phyloP scores from a whole-genome alignment of 1,140 invertebrate genomes.

The Leptopilina boulardi region DNA sequence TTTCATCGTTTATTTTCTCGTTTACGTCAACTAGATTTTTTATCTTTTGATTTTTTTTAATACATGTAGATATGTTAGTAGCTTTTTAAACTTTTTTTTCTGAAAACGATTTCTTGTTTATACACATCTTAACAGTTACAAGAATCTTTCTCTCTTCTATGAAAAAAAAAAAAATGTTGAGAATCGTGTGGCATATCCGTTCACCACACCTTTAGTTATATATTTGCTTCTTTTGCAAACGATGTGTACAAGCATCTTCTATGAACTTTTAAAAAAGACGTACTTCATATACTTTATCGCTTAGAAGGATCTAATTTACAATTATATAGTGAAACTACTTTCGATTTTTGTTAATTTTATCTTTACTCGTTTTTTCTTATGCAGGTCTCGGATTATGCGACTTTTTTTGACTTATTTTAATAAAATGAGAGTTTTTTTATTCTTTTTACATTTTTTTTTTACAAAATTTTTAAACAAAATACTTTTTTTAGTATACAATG shows the following conservation, averaged over 20 bases:
- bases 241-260: neutral
- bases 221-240: neutral
- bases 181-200: neutral
- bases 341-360: too few relatives aligned
- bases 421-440: too few relatives aligned
- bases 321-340: too few relatives aligned
- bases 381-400: too few relatives aligned
- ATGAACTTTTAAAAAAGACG: neutral
- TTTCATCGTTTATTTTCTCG: slow-evolving; percentile 1
- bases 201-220: neutral
- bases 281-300: neutral
- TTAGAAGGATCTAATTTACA: too few relatives aligned
- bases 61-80: neutral
- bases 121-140: neutral
- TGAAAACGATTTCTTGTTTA: neutral
- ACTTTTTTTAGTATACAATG: too few relatives aligned
- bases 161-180: neutral
- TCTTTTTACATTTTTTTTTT: too few relatives aligned
- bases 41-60: neutral
- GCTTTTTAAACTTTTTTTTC: neutral
- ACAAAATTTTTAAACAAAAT: too few relatives aligned
- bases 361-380: too few relatives aligned
- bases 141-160: neutral
- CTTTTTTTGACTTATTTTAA: too few relatives aligned
- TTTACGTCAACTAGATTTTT: slow-evolving; percentile 10